Base-by-base conservation (phyloP, 2,797 vertebrate species). In the Pseudotriccus pelzelni region DNA sequence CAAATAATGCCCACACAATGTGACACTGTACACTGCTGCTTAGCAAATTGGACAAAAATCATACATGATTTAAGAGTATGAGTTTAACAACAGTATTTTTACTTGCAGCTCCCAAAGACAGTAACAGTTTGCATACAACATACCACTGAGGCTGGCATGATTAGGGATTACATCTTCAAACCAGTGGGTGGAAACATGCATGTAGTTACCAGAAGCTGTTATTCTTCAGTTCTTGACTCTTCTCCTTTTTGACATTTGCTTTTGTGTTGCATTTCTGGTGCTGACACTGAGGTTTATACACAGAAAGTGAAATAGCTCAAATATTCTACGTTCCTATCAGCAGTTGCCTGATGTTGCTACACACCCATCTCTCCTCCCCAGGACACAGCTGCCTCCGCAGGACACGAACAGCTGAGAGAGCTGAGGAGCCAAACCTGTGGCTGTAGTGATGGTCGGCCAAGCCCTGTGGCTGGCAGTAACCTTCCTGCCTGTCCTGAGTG, bases 1-100 rank as follows among this genome's bases (percentile, higher is more conserved):
- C 47, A 88, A 92, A 67, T 80, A 95, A 82, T 95, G 73, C 93
- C 94, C 68, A 94, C 91, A 93, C 92, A 94, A 62, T 55, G 47
- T 90, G 90, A 89, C 85, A 84, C 30, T 75, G 56, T 92, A 83
- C 34, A 56, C 56, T 86, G 73, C 84, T 89, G 90, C 90, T 90
- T 82, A 87, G 81, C 37, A 93, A 95, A 94, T 81, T 93, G 89
- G 70, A 73, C 74, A 82, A 68, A 73, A 92, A 67, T 84, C 77
- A 53, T 78, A 89, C 2, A 1, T 52, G 53, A 37, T 68, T 39
- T n/a, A 94, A 63, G 30, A 89, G 30, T 62, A 39, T 41, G 74
- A 84, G 58, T 93, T 78, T 68, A 84, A 94, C 34, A 36, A 80
- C 36, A 82, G 53, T 34, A 60, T 68, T 94, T 93, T 92, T 53